A percentile compares a stretch with the other conserved stretches of the same genome.
These are phyloP conservation scores for Macrosoma leucophasiata DNA, from an alignment of 2,888 invertebrate genomes.

Conservation along the genomic window DNA sequence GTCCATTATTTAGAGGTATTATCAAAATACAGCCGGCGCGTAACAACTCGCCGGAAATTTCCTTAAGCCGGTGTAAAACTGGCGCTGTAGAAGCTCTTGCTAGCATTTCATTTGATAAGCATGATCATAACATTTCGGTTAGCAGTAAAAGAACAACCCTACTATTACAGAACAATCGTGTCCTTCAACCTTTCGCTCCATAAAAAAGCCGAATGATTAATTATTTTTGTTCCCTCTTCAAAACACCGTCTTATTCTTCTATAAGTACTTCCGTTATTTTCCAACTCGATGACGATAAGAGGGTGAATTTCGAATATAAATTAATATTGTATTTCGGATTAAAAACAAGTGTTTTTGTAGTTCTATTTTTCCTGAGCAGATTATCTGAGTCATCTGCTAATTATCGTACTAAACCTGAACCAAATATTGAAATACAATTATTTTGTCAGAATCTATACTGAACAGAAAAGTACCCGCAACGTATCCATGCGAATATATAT, in stretches of 20 bases:
- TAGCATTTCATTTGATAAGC: constrained; percentile 7
- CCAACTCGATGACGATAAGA: constrained; percentile 67
- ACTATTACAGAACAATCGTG: constrained; percentile 64
- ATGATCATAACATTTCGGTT: constrained; percentile 33
- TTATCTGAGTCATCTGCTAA: no score
- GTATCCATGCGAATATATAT: no score
- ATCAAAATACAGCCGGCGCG: constrained; percentile 53
- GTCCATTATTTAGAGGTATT: constrained; percentile 69
- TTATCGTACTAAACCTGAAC: no score
- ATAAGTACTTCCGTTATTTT: constrained; percentile 75
- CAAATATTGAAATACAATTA: no score
- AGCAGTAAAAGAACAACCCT: constrained; percentile 56
- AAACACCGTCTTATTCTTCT: constrained; percentile 71
- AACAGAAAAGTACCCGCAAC: no score
- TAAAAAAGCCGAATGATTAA: constrained; percentile 71
- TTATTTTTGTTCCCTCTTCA: constrained; percentile 72
- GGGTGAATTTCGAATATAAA: constrained; percentile 64
- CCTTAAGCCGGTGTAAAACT: constrained; percentile 16
- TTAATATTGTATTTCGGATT: constrained; percentile 67
- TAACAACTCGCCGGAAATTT: constrained; percentile 36
- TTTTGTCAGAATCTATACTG: no score
- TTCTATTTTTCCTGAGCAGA: no score
- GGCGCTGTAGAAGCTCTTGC: constrained; percentile 3
- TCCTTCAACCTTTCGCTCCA: constrained; percentile 66
- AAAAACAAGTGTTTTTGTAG: constrained; percentile 29